Evolutionary conservation across 2,888 invertebrate genomes (phyloP), one percentile per base, ranked within the genome.

Genomic region (Rotaria sp.): DNA sequence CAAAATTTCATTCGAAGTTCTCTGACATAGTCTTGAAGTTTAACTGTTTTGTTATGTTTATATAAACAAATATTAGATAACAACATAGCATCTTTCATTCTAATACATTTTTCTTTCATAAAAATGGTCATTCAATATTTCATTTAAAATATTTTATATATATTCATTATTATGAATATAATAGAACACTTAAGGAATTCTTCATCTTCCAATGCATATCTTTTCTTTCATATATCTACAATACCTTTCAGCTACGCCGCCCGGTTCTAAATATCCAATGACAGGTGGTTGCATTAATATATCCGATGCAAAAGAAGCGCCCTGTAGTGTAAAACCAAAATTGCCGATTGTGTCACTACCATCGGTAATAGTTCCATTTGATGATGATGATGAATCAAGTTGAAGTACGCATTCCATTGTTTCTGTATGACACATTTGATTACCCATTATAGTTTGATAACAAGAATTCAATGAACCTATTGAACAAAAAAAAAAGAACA

Each of bases 211-310:
- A 15, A 50, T 18, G 18, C 15, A 18, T 18, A 18, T 50, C 13
- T 10, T 67, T 30, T 35, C 15, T 35, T 30, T 35, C 18, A 5
- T 3, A 24, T 24, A 24, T 52, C 24, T 52, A 21, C 2, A 18
- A 88, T 89, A 93, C 93, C 92, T 93, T 89, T 93, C 93, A 24
- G 93, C 93, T 45, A 93, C 92, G 52, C 93, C 92, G 87, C 92
- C 92, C 1, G 92, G 91, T 84, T 92, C 92, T 75, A 94, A 92
- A 88, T 92, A 90, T 5, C 92, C 91, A 75, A 94, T 91, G 67
- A 93, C 88, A 50, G 92, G 91, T 4, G 91, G 90, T 30, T 90
- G 89, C 7, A 89, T 88, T 41, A 90, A 88, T 24, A 90, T 87
- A 55, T 90, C 89, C 4, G 89, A 88, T 38, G 89, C 88, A 87